Base-by-base conservation (phyloP, 2,888 invertebrate genomes). In the Andrena haemorrhoa region DNA sequence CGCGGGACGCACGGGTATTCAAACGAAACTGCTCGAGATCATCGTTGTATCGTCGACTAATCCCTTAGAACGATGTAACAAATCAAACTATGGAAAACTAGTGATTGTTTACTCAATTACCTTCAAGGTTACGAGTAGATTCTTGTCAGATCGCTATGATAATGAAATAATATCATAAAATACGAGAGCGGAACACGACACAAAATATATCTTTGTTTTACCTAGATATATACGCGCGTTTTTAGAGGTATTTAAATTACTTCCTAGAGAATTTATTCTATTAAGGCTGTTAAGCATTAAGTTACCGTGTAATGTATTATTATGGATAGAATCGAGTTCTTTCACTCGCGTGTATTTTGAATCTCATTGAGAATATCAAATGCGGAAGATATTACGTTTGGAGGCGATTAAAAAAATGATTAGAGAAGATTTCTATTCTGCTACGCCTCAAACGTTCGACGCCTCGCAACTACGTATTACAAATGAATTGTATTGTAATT, bases 1-100 rank as follows among this genome's bases (percentile, higher is more conserved):
- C 79, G 79, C 81, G 49, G 53, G 6, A 58, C 7, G 6, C 4
- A 23, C 4, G 7, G 35, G 31, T 35, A 49, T 72, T 80, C 35
- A 49, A 71, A 70, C 7, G 29, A 56, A 26, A 23, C 26, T 23
- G 5, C 10, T 20, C 26, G 56, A 1, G 12, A 26, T 56, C 58
- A 2, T 16, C 20, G 2, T 51, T 58, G 1, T 8, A 8, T 26
- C 26, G 1, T 29, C 26, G 16, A 3, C 10, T 12, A 23, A 26
- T 10, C 3, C 26, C 1, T 56, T 26, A 4, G 1, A 56, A 26
- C 56, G 23, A 23, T 56, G 20, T 10, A 8, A 41, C 4, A 41
- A 41, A 41, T 41, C 16, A 41, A 41, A 41, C 4, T 16, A 16
- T 16, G 12, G 1, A 41, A 41, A 41, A 16, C 16, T 1, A 41